phyloP scores from a whole-genome alignment of 2,113 vertebrate species.

The Ptilorrhoa leucosticta region DNA sequence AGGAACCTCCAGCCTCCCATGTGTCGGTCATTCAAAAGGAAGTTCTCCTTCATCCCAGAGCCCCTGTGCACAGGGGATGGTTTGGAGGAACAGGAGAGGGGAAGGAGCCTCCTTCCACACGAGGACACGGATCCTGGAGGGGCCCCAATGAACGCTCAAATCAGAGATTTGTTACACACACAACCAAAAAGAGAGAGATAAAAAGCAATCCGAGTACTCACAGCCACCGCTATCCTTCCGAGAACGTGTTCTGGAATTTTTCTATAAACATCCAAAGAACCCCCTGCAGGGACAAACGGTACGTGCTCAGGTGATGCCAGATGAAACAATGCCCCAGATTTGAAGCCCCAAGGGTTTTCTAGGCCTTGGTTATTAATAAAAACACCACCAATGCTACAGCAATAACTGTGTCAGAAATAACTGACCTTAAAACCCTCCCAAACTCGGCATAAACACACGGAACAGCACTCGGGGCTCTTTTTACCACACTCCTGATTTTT shows the following conservation, averaged over 20 bases:
- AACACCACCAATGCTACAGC: not conserved
- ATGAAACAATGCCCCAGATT: constrained; percentile 31
- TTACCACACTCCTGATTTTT: not conserved
- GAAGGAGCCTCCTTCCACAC: not conserved
- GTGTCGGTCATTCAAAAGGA: not conserved
- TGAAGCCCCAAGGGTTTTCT: not conserved
- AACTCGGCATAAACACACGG: not conserved
- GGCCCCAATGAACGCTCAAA: fast-evolving
- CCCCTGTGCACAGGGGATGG: not conserved
- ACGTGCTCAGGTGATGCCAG: not conserved
- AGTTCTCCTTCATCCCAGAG: not conserved
- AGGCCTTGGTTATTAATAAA: constrained; percentile 37
- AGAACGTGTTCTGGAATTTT: constrained; percentile 92
- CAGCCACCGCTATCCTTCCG: constrained; percentile 92
- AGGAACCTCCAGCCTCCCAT: not conserved
- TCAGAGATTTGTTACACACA: fast-evolving
- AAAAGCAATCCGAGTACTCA: constrained; percentile 68
- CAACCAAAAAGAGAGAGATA: fast-evolving
- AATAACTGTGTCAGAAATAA: not conserved
- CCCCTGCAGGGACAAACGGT: constrained; percentile 78
- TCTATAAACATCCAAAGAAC: constrained; percentile 95
- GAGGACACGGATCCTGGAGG: not conserved
- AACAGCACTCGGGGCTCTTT: not conserved
- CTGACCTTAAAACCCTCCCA: not conserved
- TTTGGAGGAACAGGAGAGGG: not conserved